Base-by-base conservation (phyloP, 1,140 invertebrate species). In the Augochlora pura region DNA sequence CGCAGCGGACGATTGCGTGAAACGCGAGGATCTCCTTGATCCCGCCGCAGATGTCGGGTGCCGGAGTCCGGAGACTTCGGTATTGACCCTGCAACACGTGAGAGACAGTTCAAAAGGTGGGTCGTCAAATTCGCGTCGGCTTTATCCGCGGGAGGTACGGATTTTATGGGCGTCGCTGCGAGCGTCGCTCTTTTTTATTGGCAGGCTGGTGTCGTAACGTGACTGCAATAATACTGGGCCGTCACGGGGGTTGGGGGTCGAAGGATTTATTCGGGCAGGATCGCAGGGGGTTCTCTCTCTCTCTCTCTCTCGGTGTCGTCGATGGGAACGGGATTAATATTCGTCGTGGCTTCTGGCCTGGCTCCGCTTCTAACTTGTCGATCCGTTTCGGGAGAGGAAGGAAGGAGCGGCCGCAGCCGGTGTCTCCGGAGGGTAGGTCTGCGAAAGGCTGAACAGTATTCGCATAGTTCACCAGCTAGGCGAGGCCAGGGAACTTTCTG, bases 271-370 rank as follows among this genome's bases (percentile, higher is more conserved):
- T 57, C 46, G 52, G 38, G 38, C n/a, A 27, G 66, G 16, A 59
- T 57, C 38, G n/a, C n/a, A n/a, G n/a, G n/a, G n/a, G n/a, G n/a
- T n/a, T n/a, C n/a, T n/a, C n/a, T n/a, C n/a, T n/a, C n/a, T n/a
- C n/a, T n/a, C n/a, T n/a, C n/a, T 68, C 54, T n/a, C 14, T 27
- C 9, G 27, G 23, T 39, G 25, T 76, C 52, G 18, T n/a, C 63
- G 39, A 21, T 60, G 65, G 25, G 57, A 76, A 68, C 54, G 25
- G 54, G 74, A 69, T 76, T 76, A 76, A 76, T 69, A 76, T 76
- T 76, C 74, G 65, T 39, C 39, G 39, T 46, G 74, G 54, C 38
- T 76, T 69, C 54, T 57, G 54, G 39, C 42, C 39, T n/a, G 70
- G 10, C 21, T 32, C 25, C 63, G 62, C n/a, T 74, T 25, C 23